Evolutionary conservation across 2,888 invertebrate genomes (phyloP).

Genomic region (Monochamus alternatus): DNA sequence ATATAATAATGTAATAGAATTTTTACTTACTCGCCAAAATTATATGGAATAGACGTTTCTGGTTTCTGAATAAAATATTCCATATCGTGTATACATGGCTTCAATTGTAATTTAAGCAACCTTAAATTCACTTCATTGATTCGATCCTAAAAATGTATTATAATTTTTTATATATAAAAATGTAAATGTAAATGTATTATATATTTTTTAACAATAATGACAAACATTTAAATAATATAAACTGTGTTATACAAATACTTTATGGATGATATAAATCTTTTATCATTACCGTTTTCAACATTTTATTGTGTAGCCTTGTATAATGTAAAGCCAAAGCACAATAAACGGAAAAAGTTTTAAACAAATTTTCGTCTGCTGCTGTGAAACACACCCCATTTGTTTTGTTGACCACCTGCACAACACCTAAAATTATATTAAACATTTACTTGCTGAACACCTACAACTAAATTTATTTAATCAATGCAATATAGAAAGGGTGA

Average conservation of each 20-base stretch:
- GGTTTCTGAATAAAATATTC: constrained; percentile 70
- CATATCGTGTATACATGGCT: constrained; percentile 74
- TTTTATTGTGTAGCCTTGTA: constrained; percentile 72
- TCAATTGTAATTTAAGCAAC: constrained; percentile 72
- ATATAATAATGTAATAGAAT: too few relatives aligned
- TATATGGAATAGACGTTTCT: constrained; percentile 69
- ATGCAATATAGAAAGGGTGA: too few relatives aligned
- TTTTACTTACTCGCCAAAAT: constrained; percentile 71
- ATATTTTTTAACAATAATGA: too few relatives aligned
- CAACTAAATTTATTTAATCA: not conserved
- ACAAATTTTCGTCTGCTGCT: constrained; percentile 73
- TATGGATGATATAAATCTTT: not conserved
- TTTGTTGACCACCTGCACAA: constrained; percentile 76
- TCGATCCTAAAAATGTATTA: constrained; percentile 50
- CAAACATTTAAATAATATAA: too few relatives aligned
- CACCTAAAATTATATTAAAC: constrained; percentile 67
- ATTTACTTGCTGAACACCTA: too few relatives aligned
- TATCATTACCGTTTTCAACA: constrained; percentile 67
- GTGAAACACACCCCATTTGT: constrained; percentile 70
- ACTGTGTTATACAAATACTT: not conserved
- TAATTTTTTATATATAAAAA: too few relatives aligned
- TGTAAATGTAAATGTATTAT: too few relatives aligned
- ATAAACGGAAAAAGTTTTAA: constrained; percentile 75
- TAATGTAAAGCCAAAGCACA: constrained; percentile 76
- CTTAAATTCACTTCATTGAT: constrained; percentile 63